phyloP scores from a whole-genome alignment of 2,888 invertebrate species.

The Dryobota labecula region DNA sequence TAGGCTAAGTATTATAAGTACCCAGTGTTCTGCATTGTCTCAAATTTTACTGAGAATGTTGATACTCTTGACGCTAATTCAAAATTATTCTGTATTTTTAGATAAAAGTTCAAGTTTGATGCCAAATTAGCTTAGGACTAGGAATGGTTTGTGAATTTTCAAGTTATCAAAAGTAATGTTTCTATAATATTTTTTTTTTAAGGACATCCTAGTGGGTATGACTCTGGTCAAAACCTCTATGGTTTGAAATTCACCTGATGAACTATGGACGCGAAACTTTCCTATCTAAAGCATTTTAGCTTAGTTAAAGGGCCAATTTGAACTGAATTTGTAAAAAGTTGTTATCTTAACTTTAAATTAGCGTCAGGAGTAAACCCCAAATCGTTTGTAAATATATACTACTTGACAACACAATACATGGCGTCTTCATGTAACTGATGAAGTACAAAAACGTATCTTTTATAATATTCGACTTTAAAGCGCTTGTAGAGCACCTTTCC shows the following conservation, averaged over 20 bases:
- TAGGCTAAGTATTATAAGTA: conserved; percentile 50
- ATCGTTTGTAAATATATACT: conserved; percentile 7
- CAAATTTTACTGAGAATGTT: conserved; percentile 10
- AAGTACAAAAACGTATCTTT: conserved; percentile 67
- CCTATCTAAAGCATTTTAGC: neutral
- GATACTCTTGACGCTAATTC: conserved; percentile 23
- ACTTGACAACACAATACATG: conserved; percentile 25
- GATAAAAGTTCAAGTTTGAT: conserved; percentile 15
- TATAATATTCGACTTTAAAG: conserved; percentile 22
- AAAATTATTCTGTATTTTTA: neutral
- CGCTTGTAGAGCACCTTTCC: conserved; percentile 23
- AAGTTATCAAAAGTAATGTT: neutral
- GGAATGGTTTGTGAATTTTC: conserved; percentile 15
- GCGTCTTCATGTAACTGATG: conserved; percentile 61
- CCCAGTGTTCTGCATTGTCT: conserved; percentile 26
- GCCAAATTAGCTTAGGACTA: conserved; percentile 23
- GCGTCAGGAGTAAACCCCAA: conserved; percentile 9
- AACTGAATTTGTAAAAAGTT: neutral
- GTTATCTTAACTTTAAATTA: conserved; percentile 1
- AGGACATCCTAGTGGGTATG: neutral
- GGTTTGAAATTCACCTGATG: neutral
- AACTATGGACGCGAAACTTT: neutral
- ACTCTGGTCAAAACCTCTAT: neutral
- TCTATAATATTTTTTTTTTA: neutral
- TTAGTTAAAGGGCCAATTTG: too few relatives aligned